Evolutionary conservation across 37 sponge, comb jelly and placozoan species (phyloP).

Genomic region (Beroe forskalii): DNA sequence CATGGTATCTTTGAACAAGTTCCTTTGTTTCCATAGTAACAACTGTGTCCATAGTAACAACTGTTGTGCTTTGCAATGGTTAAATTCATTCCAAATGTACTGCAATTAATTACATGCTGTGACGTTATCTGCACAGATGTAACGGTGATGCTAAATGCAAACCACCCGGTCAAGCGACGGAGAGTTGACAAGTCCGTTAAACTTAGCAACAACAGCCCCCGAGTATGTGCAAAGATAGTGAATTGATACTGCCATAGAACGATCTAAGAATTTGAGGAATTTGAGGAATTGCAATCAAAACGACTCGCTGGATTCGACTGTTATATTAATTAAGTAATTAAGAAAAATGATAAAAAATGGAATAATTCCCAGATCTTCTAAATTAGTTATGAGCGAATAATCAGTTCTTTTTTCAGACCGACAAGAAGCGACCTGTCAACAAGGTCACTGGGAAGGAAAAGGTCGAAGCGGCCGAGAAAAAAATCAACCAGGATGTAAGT

Average conservation of each 20-base stretch:
- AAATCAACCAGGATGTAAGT: conserved; percentile 48
- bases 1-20: too few relatives aligned
- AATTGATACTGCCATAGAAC: too few relatives aligned
- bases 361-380: too few relatives aligned
- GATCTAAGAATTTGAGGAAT: too few relatives aligned
- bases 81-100: too few relatives aligned
- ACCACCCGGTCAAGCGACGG: conserved; percentile 33
- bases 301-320: too few relatives aligned
- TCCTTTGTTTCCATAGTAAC: neutral
- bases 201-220: neutral
- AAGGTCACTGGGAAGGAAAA: conserved; percentile 20
- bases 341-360: too few relatives aligned
- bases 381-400: too few relatives aligned
- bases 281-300: too few relatives aligned
- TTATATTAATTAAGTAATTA: too few relatives aligned
- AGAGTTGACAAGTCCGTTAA: conserved; percentile 49
- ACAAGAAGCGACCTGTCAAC: neutral
- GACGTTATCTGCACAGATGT: neutral
- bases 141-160: neutral
- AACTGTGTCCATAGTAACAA: neutral
- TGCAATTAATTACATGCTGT: neutral
- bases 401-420: neutral
- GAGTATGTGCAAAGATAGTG: too few relatives aligned
- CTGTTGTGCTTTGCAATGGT: too few relatives aligned
- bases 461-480: conserved; percentile 42